These are phyloP conservation scores for Bubo scandiacus DNA, from an alignment of 2,113 vertebrate species.

Conservation along the genomic window DNA sequence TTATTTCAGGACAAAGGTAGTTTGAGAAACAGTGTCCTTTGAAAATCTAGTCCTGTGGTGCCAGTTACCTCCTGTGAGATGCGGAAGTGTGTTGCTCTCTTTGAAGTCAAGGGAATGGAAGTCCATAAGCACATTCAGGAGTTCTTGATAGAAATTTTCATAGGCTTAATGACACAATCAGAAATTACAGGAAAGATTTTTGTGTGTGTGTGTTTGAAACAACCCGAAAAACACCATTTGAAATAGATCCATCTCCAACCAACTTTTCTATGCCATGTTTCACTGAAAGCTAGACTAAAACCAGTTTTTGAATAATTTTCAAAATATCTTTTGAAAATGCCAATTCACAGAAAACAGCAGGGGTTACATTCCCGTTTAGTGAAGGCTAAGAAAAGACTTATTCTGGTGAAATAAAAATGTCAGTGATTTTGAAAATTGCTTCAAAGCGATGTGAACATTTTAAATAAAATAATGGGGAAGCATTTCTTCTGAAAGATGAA, in stretches of 20 bases:
- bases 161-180: neutral
- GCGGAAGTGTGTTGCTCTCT: neutral
- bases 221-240: neutral
- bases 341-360: constrained; percentile 16
- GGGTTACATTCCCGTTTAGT: constrained; percentile 1
- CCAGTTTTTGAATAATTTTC: constrained; percentile 30
- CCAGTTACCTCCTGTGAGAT: constrained; percentile 1
- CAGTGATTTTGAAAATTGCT: constrained; percentile 54
- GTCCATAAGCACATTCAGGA: neutral
- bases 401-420: constrained; percentile 32
- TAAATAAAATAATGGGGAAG: neutral
- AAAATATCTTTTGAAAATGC: constrained; percentile 33
- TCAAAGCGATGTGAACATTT: constrained; percentile 13
- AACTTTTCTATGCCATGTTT: neutral
- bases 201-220: neutral
- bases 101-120: constrained; percentile 3
- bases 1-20: constrained; percentile 26
- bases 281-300: neutral
- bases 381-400: neutral
- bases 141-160: neutral
- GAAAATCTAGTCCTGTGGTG: neutral
- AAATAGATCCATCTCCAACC: neutral
- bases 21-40: constrained; percentile 18
- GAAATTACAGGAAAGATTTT: neutral
- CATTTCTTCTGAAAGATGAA: constrained; percentile 3